A percentile compares a stretch with the other conserved stretches of the same genome.
Evolutionary conservation across 2,888 invertebrate species (phyloP).

Genomic region (Leucozona laternaria): DNA sequence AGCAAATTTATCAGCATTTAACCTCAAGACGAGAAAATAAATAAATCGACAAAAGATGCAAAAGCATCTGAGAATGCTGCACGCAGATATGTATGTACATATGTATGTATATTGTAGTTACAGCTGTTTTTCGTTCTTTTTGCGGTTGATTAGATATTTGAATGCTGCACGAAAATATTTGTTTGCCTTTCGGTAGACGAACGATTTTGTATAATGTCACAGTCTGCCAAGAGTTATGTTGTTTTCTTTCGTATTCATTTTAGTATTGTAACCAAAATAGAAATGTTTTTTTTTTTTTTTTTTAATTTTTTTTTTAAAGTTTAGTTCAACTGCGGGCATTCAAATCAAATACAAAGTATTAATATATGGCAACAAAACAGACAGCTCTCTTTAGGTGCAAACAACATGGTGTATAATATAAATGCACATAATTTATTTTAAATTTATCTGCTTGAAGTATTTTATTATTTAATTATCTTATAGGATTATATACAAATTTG

Average conservation of each 20-base stretch:
- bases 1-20: conserved; percentile 50
- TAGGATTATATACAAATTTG: neutral
- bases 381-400: conserved; percentile 33
- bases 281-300: conserved; percentile 24
- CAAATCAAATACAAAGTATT: conserved; percentile 55
- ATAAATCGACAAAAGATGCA: conserved; percentile 31
- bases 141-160: conserved; percentile 43
- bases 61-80: conserved; percentile 35
- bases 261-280: conserved; percentile 50
- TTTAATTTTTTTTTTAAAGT: conserved; percentile 17
- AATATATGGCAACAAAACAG: conserved; percentile 7
- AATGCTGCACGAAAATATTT: neutral
- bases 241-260: neutral
- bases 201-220: conserved; percentile 36
- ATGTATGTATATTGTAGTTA: neutral
- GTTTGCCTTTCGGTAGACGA: conserved; percentile 27
- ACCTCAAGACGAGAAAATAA: conserved; percentile 41
- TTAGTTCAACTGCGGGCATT: conserved; percentile 54
- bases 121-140: conserved; percentile 33
- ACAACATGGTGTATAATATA: neutral
- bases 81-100: neutral
- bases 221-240: conserved; percentile 57
- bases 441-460: neutral
- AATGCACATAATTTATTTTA: neutral
- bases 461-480: neutral